phyloP scores from a whole-genome alignment of 1,140 invertebrate species.

The Leptoteleia sp. region DNA sequence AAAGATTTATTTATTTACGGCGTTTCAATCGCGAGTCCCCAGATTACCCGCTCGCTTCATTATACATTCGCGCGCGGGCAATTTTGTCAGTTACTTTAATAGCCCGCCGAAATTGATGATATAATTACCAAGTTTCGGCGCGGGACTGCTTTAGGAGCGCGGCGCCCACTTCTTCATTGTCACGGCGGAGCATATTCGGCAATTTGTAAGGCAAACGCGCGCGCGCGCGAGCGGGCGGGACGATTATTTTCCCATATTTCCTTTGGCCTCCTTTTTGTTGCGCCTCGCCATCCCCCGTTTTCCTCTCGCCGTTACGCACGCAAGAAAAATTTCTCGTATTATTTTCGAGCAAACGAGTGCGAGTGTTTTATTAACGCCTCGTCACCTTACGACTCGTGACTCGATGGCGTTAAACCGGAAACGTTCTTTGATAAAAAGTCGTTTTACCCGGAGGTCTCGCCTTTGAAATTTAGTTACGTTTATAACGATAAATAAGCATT shows the following conservation, averaged over 20 bases:
- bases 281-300: slow-evolving; percentile 17
- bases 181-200: slow-evolving; percentile 53
- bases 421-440: slow-evolving; percentile 43
- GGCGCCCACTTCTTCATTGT: slow-evolving; percentile 54
- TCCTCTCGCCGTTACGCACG: slow-evolving; percentile 32
- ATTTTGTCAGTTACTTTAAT: slow-evolving; percentile 48
- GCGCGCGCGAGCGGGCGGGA: slow-evolving; percentile 21
- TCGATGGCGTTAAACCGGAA: slow-evolving; percentile 55
- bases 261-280: slow-evolving; percentile 29
- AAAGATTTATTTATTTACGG: slow-evolving; percentile 61
- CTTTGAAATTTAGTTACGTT: slow-evolving; percentile 15
- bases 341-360: slow-evolving; percentile 53
- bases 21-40: slow-evolving; percentile 42
- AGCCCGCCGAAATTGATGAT: slow-evolving; percentile 52
- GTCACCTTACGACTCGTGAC: slow-evolving; percentile 43
- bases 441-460: too few species aligned
- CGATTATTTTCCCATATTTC: slow-evolving; percentile 61
- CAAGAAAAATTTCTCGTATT: slow-evolving; percentile 61
- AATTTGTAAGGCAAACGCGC: slow-evolving; percentile 30
- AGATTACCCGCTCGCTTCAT: slow-evolving; percentile 26
- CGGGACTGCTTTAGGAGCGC: slow-evolving; percentile 33
- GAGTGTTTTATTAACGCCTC: slow-evolving; percentile 60
- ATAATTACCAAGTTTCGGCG: slow-evolving; percentile 52
- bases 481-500: slow-evolving; percentile 13
- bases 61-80: slow-evolving; percentile 36